Base-by-base conservation (phyloP, 2,888 invertebrate genomes). In the Dynastes hyllus region DNA sequence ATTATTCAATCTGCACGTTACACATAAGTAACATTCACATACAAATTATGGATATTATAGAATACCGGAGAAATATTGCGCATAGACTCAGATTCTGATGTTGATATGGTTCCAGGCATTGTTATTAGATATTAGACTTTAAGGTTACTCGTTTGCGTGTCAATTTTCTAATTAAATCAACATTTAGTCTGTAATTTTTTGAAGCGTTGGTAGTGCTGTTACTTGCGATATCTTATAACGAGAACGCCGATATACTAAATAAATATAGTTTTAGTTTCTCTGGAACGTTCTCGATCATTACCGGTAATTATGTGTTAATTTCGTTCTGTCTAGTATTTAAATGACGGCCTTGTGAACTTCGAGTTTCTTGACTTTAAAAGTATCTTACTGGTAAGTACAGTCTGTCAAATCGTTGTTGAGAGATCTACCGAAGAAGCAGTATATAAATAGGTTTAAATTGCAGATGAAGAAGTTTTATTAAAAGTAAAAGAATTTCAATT, bases 21-120 rank as follows among this genome's bases (percentile, higher is more conserved):
- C 22, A 45, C 63, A 75, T 50, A 61, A 8, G 32, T 37, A 37
- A 58, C 55, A 2, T 63, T 32, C 22, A 63, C 11, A 3, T 29
- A 29, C 27, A 29, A 27, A 61, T 58, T 73, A 63, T 63, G 63
- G 27, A 63, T 29, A 63, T 63, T 63, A 32, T 63, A 29, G 63
- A 63, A 63, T 63, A 63, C 29, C 29, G 29, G 8, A 63, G 55
- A 53, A 73, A 27, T 61, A 61, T 75, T 61, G 73, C 73, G 73
- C 50, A 75, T 37, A 37, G 32, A 37, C n/a, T 13, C 55, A 61
- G 71, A 73, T 75, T 61, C 22, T 61, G 22, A 75, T 45, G 22
- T n/a, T 9, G 27, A 61, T 61, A 75, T 75, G 27, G 61, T 75
- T 75, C 45, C 45, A 75, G 61, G 73, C 73, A 61, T 75, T 75